A percentile compares a stretch with the other conserved stretches of the same genome.
Conservation (phyloP, 2,113 vertebrate genomes). For the Myiopsitta monachus region DNA sequence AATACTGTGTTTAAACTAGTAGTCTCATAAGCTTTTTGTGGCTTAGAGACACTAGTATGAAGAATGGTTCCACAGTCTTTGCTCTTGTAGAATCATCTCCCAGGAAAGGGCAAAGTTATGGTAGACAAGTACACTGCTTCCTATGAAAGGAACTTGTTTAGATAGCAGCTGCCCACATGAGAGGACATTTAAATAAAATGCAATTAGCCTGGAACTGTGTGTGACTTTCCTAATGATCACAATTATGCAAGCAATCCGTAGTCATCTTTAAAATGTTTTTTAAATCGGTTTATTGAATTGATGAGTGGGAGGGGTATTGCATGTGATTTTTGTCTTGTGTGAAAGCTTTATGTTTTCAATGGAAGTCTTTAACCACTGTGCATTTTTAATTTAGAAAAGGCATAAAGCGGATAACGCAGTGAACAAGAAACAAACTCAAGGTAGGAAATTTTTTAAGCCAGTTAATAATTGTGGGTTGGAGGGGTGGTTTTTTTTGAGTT, state of each 20-base stretch:
- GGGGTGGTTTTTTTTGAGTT: neutral
- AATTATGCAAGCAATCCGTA: neutral
- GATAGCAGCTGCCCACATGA: neutral
- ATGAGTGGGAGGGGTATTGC: neutral
- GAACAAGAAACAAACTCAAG: slow-evolving; percentile 98
- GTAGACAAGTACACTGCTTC: neutral
- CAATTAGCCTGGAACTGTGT: neutral
- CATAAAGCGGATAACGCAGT: slow-evolving; percentile 93
- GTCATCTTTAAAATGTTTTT: neutral
- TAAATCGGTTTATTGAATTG: neutral
- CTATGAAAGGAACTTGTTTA: neutral
- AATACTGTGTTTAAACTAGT: neutral
- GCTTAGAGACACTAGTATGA: neutral
- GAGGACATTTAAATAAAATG: neutral
- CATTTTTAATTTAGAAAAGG: slow-evolving; percentile 85
- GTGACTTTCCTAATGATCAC: neutral
- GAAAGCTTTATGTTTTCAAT: neutral
- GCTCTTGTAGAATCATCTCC: neutral
- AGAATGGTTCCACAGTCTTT: neutral
- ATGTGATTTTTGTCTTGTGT: neutral
- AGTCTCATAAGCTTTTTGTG: neutral
- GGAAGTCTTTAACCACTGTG: slow-evolving; percentile 32
- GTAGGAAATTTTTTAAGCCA: slow-evolving; percentile 68
- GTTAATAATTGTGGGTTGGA: neutral
- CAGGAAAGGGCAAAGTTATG: neutral